Evolutionary conservation across 2,113 vertebrate genomes (phyloP).

Genomic region (Chamaetylas fuelleborni): DNA sequence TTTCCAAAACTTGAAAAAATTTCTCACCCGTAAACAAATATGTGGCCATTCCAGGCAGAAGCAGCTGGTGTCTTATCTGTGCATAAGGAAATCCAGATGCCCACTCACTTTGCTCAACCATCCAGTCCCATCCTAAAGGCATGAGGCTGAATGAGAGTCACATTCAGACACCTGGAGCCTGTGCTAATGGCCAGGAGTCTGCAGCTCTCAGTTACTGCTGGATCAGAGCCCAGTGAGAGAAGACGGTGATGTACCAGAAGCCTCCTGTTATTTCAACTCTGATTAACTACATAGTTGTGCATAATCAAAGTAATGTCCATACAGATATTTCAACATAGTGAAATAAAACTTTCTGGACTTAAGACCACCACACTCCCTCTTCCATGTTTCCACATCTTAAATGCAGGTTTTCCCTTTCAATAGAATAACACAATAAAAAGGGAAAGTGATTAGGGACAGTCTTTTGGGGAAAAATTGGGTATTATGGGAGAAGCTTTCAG

Average conservation of each 20-base stretch:
- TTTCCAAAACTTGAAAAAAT: background rate
- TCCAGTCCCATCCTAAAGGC: background rate
- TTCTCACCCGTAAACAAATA: background rate
- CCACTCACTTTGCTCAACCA: background rate
- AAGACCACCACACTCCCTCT: background rate
- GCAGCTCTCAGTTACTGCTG: background rate
- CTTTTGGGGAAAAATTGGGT: background rate
- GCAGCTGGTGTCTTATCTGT: background rate
- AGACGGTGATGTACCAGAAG: background rate
- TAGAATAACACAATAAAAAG: background rate
- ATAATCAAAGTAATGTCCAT: background rate
- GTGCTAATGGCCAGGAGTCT: background rate
- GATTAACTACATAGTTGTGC: background rate
- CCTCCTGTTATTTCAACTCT: background rate
- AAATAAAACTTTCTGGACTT: background rate
- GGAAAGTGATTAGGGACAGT: background rate
- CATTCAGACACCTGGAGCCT: background rate
- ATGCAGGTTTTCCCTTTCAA: background rate
- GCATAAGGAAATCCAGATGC: background rate
- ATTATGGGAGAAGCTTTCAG: background rate
- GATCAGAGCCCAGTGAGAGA: background rate
- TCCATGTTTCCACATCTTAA: background rate
- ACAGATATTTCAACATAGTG: background rate
- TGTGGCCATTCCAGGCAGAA: background rate
- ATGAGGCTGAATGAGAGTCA: background rate